Conservation (phyloP, 2,797 vertebrate species). For the Tamandua tetradactyla region DNA sequence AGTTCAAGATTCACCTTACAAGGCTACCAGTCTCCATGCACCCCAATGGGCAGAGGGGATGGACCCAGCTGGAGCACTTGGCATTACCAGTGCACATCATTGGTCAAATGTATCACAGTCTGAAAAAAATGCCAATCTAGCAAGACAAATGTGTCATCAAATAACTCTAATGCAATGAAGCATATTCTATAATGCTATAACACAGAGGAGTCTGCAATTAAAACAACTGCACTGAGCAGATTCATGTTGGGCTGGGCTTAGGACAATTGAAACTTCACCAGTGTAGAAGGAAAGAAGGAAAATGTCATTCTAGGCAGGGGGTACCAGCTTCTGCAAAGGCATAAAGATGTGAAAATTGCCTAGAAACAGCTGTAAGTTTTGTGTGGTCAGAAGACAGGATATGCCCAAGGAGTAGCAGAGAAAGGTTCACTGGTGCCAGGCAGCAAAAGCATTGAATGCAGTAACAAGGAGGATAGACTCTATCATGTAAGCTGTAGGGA, state of each 20-base stretch:
- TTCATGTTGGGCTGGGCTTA: neutral
- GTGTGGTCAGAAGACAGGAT: neutral
- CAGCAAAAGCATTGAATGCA: neutral
- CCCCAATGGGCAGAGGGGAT: neutral
- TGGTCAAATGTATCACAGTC: neutral
- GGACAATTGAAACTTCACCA: neutral
- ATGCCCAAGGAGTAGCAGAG: neutral
- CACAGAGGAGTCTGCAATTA: neutral
- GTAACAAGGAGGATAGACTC: fast-evolving
- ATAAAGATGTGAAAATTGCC: neutral
- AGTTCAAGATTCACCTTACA: neutral
- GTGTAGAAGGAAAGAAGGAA: neutral
- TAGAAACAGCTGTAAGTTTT: neutral
- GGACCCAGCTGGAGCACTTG: neutral
- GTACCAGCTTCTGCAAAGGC: neutral
- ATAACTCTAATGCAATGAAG: neutral
- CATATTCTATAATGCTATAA: neutral
- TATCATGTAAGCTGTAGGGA: neutral
- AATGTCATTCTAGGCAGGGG: neutral
- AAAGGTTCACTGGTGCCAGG: neutral
- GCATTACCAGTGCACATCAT: neutral
- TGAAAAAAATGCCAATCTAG: neutral
- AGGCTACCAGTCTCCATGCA: neutral
- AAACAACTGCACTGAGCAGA: neutral
- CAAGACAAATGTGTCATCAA: neutral